phyloP scores from a whole-genome alignment of 1,140 invertebrate genomes.

The Platyscapa corneri region DNA sequence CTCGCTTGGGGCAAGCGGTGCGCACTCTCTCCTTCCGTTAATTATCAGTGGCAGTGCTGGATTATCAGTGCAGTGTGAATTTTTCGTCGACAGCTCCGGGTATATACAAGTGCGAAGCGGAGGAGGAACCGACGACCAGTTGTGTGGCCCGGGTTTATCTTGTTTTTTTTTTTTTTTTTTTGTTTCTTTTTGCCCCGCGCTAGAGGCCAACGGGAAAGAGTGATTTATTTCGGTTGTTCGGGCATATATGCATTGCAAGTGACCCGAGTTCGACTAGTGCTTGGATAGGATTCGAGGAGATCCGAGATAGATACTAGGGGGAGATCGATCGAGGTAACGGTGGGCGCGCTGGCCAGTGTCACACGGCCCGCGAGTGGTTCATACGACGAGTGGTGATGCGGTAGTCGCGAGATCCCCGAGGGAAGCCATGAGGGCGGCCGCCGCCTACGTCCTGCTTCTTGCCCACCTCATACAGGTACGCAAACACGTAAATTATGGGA shows the following conservation, averaged over 20 bases:
- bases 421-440: conserved; percentile 75
- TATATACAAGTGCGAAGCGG: background rate
- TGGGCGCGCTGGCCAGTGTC: conserved; percentile 41
- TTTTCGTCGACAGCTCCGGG: background rate
- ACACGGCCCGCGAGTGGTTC: conserved; percentile 44
- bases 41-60: conserved; percentile 32
- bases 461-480: conserved; percentile 73
- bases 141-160: background rate
- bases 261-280: conserved; percentile 11
- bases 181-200: background rate
- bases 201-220: background rate
- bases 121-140: background rate
- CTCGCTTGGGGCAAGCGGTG: background rate
- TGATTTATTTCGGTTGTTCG: conserved; percentile 2
- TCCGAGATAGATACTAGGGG: background rate
- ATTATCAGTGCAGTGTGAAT: conserved; percentile 21
- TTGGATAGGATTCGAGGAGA: background rate
- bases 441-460: conserved; percentile 74
- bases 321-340: background rate
- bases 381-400: conserved; percentile 71
- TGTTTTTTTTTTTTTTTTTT: background rate
- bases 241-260: conserved; percentile 2
- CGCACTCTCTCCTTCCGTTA: background rate
- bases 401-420: conserved; percentile 72
- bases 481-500: background rate